Percentiles rank a stretch among this genome's conserved stretches.
phyloP scores from a whole-genome alignment of 2,888 invertebrate genomes.

The Drosophila multiciliata region DNA sequence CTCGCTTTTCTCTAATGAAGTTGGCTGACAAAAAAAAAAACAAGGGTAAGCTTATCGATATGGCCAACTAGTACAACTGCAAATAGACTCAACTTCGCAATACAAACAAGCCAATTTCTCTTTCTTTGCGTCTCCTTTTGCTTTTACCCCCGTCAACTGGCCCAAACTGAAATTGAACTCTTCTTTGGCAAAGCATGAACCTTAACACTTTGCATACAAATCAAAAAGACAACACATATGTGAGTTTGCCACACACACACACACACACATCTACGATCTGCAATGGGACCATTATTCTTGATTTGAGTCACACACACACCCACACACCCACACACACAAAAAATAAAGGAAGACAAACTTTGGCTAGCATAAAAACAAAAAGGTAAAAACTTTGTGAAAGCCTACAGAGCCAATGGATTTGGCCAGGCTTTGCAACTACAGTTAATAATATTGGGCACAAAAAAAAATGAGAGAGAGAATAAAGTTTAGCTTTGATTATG shows the following conservation, averaged over 20 bases:
- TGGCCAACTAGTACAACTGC: constrained; percentile 67
- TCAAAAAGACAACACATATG: constrained; percentile 62
- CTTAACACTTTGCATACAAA: constrained; percentile 78
- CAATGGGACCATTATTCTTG: constrained; percentile 79
- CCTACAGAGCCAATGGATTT: constrained; percentile 69
- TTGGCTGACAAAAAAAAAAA: constrained; percentile 58
- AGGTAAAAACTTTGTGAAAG: constrained; percentile 61
- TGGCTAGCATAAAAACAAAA: constrained; percentile 73
- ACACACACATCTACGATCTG: constrained; percentile 60
- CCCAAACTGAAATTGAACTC: constrained; percentile 71
- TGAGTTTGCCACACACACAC: constrained; percentile 23
- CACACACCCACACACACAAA: background rate
- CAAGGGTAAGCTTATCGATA: constrained; percentile 69
- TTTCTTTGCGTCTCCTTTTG: constrained; percentile 1
- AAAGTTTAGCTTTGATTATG: constrained; percentile 44
- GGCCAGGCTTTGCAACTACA: constrained; percentile 70
- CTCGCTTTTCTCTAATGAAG: constrained; percentile 62
- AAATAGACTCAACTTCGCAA: constrained; percentile 56
- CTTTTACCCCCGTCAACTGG: constrained; percentile 20
- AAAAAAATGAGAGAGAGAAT: constrained; percentile 2
- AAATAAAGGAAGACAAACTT: constrained; percentile 32
- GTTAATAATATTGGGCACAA: constrained; percentile 69
- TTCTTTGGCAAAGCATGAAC: constrained; percentile 55
- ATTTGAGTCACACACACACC: constrained; percentile 49
- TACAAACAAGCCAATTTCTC: constrained; percentile 65